Evolutionary conservation across 92 coral and sea anemone genomes (phyloP), one percentile per base, ranked within the genome.

Genomic region (Palythoa grandiflora): DNA sequence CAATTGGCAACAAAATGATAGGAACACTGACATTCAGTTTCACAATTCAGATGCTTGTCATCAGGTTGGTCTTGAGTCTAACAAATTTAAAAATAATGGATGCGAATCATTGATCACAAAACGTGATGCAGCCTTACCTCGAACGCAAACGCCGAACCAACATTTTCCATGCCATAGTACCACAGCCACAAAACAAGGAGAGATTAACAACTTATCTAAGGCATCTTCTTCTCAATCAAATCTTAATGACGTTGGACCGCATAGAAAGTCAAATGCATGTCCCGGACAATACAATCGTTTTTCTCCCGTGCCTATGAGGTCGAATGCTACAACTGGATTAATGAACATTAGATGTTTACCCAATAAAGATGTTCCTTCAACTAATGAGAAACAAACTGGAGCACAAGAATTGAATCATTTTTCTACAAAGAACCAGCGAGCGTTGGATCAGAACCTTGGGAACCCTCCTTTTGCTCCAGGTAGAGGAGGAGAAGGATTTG

Each of bases 381-480:
- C 47, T 55, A 8, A 0, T 10, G 12, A 55, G 13, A 6, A 55
- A 15, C 13, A 55, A 15, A 55, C 13, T 55, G 61, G 61, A 55
- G 9, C 11, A 55, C 61, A 55, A 10, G 12, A 55, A 15, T 10
- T 55, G 2, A 4, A 10, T 55, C 2, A 55, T 15, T 10, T 10
- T 55, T 1, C 61, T 55, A 6, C 61, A 8, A 12, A 8, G 2
- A 8, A 55, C 2, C 60, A 28, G 12, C 80, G 17, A 75, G 14
- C 36, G 1, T 74, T 19, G 1, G 13, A 16, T 20, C 68, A 55
- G 50, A 35, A 35, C 21, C 47, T 61, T 3, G 21, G 61, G 35
- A 11, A n/a, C 28, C 81, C 66, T 77, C 65, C 66, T 28, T 9
- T 28, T 53, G 40, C 81, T 77, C 65, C 81, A 77, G 40, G 21